Conservation (phyloP, 2,113 vertebrate genomes). For the Hymenochirus boettgeri region DNA sequence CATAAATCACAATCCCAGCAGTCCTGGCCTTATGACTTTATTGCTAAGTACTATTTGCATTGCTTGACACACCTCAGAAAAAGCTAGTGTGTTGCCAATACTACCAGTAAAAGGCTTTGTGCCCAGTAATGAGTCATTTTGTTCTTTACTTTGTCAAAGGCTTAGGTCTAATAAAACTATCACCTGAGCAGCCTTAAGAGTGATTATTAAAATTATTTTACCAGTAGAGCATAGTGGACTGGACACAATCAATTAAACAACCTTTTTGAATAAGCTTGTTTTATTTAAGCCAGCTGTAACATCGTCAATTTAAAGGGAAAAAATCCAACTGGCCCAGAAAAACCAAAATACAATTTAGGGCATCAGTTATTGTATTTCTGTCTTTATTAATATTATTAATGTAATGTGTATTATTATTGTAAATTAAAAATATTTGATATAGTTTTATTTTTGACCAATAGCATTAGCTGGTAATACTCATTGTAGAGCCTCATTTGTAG, state of each 20-base stretch:
- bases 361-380: no score
- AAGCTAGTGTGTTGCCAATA: constrained; percentile 14
- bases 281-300: constrained; percentile 6
- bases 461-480: no score
- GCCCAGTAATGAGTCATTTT: constrained; percentile 38
- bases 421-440: no score
- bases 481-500: no score
- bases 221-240: constrained; percentile 18
- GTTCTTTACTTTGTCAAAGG: constrained; percentile 12
- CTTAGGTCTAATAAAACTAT: constrained; percentile 32
- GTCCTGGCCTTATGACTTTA: neutral
- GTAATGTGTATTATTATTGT: no score
- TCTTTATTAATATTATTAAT: no score
- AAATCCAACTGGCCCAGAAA: no score
- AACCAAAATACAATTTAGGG: no score
- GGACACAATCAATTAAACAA: constrained; percentile 26
- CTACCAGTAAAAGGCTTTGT: constrained; percentile 22
- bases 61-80: constrained; percentile 18
- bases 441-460: no score
- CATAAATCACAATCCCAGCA: neutral
- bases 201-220: constrained; percentile 33
- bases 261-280: neutral
- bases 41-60: constrained; percentile 11
- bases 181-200: constrained; percentile 31
- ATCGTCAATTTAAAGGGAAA: constrained; percentile 1